Conservation (phyloP, 2,888 invertebrate species). For the Papilio demoleus region DNA sequence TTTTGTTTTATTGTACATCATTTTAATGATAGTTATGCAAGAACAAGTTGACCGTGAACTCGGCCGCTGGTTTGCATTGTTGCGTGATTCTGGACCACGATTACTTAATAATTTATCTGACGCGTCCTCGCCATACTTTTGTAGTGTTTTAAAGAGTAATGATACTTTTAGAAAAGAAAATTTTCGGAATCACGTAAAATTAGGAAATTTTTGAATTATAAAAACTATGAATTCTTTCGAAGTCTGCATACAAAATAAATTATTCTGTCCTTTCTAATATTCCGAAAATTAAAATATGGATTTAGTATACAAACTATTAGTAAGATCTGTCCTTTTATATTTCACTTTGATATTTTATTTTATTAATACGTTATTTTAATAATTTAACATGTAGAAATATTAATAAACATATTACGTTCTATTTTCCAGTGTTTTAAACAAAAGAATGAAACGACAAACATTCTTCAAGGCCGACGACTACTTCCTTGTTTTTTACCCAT, state of each 20-base stretch:
- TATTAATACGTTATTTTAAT: not conserved
- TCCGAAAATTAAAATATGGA: no score
- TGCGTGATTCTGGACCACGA: conserved; percentile 41
- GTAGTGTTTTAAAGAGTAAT: conserved; percentile 6
- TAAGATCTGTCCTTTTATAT: not conserved
- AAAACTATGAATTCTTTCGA: no score
- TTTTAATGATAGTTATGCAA: conserved; percentile 49
- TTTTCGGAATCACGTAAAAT: no score
- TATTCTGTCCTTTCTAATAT: no score
- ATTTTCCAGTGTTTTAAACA: conserved; percentile 19
- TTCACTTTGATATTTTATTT: not conserved
- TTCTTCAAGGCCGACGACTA: conserved; percentile 47
- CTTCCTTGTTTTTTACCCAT: conserved; percentile 59
- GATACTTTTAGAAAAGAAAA: not conserved
- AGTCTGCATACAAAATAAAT: no score
- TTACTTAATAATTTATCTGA: conserved; percentile 46
- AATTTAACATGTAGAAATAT: conserved; percentile 11
- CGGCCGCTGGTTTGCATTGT: conserved; percentile 49
- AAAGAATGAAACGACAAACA: conserved; percentile 6
- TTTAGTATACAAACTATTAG: no score
- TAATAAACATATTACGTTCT: conserved; percentile 9
- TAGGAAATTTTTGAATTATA: no score
- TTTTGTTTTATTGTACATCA: conserved; percentile 33
- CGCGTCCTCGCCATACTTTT: conserved; percentile 34
- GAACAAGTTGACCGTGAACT: conserved; percentile 66